These are phyloP conservation scores for Stomorhina lunata DNA, from an alignment of 2,888 invertebrate species.

Conservation along the genomic window DNA sequence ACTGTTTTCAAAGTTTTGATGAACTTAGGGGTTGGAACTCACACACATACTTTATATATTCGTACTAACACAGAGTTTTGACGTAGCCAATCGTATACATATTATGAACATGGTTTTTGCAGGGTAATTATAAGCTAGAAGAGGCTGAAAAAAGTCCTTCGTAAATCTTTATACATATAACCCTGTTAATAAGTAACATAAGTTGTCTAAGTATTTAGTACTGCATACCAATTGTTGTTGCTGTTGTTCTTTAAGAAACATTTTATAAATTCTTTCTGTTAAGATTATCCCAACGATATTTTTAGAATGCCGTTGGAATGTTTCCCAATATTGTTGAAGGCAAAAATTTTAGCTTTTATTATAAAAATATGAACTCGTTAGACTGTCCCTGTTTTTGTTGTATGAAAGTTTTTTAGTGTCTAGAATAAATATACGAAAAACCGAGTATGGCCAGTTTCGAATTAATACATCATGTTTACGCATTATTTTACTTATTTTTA, in stretches of 20 bases:
- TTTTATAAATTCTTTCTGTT: conserved; percentile 53
- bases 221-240: conserved; percentile 35
- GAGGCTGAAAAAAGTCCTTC: not conserved
- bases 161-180: conserved; percentile 24
- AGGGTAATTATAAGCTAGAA: conserved; percentile 45
- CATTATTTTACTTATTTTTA: no score
- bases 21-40: conserved; percentile 53
- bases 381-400: no score
- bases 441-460: no score
- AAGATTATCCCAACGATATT: conserved; percentile 73
- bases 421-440: no score
- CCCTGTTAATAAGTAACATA: conserved; percentile 61
- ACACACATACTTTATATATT: not conserved
- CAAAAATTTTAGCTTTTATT: no score
- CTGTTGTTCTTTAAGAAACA: conserved; percentile 43
- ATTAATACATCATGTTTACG: no score
- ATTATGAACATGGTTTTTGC: conserved; percentile 26
- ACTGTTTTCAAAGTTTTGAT: conserved; percentile 9
- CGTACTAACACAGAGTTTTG: not conserved
- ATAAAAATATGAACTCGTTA: no score
- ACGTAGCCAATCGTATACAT: conserved; percentile 55
- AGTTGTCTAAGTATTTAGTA: conserved; percentile 37
- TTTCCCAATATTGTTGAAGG: conserved; percentile 64
- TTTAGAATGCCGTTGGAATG: conserved; percentile 71
- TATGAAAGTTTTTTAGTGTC: no score